These are phyloP conservation scores for Eubucco bourcierii DNA, from an alignment of 2,113 vertebrate species.

Conservation along the genomic window DNA sequence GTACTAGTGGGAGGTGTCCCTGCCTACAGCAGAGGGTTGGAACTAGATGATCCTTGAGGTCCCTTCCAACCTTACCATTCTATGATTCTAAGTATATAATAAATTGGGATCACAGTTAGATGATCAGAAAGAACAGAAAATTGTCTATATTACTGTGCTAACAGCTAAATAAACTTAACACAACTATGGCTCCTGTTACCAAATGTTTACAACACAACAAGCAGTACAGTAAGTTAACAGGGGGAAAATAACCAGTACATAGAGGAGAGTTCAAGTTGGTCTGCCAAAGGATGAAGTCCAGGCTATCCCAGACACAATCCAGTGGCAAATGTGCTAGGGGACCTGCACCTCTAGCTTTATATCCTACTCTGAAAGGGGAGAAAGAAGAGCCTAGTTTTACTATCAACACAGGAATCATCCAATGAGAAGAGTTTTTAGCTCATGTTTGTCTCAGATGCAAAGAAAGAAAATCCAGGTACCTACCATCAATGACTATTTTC, in stretches of 20 bases:
- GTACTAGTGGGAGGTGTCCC: too few relatives aligned
- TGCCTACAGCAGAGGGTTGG: too few relatives aligned
- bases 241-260: neutral
- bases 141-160: neutral
- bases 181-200: neutral
- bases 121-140: neutral
- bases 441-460: neutral
- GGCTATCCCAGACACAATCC: neutral
- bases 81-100: neutral
- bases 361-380: neutral
- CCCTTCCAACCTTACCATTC: too few relatives aligned
- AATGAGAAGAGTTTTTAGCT: neutral
- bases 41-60: too few relatives aligned
- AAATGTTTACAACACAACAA: neutral
- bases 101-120: neutral
- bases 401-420: neutral
- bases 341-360: neutral
- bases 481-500: constrained; percentile 88
- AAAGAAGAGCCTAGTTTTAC: neutral
- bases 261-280: neutral
- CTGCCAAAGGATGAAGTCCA: neutral
- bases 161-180: neutral
- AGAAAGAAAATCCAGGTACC: constrained; percentile 20
- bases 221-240: neutral
- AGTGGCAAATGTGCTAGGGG: neutral